Base-by-base conservation (phyloP, 2,797 vertebrate genomes). In the Manis pentadactyla region DNA sequence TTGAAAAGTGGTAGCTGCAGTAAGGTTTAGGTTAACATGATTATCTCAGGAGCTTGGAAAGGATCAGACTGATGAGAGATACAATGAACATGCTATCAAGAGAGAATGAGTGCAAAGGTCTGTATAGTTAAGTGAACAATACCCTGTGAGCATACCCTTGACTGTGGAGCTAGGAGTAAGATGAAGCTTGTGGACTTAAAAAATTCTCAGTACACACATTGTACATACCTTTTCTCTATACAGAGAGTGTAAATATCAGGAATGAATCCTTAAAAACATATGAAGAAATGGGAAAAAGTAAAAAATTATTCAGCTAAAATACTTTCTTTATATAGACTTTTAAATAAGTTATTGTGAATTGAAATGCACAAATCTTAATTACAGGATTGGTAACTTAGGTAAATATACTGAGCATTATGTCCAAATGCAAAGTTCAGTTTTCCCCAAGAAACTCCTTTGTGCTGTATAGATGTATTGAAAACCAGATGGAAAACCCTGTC, bases 401-500 rank as follows among this genome's bases (percentile, higher is more conserved):
- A 87, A 82, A 83, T 88, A 7, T 37, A 88, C 12, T 19, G 5
- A 34, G 37, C 37, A 3, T 96, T 78, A 34, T 46, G 7, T 90
- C 86, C 68, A 46, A 83, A 27, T 39, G 12, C 59, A 90, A 89
- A 69, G 55, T 82, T 97, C 19, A 4, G 90, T 86, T 91, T 97
- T 97, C 46, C 69, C 83, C 59, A 85, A 83, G 74, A 95, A 95
- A 55, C 37, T 82, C 83, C 93, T 97, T 96, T 97, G 55, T 64
- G 85, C 34, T 97, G 19, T 90, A 87, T 96, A 9, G 55, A 94
- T 59, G 64, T 94, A 92, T 53, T 84, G 49, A 94, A 98, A 77
- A n/a, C 39, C 85, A 94, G 96, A 97, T 98, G 98, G 97, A 97
- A 97, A 97, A 69, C 93, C 96, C 98, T 97, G 83, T 96, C 89